phyloP scores from a whole-genome alignment of 2,888 invertebrate species.

The Coecobrya sp. region DNA sequence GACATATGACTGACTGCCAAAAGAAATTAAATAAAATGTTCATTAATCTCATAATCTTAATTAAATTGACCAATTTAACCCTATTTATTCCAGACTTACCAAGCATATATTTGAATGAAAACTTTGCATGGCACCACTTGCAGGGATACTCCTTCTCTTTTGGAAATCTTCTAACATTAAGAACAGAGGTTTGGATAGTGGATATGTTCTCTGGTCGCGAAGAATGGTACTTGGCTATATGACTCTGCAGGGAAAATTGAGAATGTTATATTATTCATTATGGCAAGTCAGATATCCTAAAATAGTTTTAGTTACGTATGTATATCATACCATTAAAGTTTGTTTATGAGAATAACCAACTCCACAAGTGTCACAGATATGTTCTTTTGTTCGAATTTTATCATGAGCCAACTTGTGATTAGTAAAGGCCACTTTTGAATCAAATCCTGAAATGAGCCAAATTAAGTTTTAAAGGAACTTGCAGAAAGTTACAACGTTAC shows the following conservation, averaged over 20 bases:
- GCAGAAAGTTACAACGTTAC: neutral
- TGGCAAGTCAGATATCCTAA: neutral
- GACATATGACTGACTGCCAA: conserved; percentile 59
- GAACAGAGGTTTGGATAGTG: neutral
- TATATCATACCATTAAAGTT: conserved; percentile 30
- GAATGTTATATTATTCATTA: neutral
- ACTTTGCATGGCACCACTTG: conserved; percentile 37
- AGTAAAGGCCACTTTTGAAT: neutral
- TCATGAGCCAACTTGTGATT: conserved; percentile 30
- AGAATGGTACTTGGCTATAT: conserved; percentile 28
- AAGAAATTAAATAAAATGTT: no score
- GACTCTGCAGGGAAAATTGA: neutral
- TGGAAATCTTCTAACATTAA: conserved; percentile 2
- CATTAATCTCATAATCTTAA: no score
- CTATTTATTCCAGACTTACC: conserved; percentile 18
- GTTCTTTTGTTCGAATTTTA: neutral
- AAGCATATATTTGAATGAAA: conserved; percentile 57
- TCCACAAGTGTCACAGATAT: conserved; percentile 59
- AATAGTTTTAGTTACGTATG: neutral
- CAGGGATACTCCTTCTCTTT: conserved; percentile 12
- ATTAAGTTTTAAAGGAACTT: neutral
- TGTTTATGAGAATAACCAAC: conserved; percentile 34
- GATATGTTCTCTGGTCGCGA: neutral
- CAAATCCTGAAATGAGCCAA: conserved; percentile 43
- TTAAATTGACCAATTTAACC: neutral